These are phyloP conservation scores for Sula dactylatra DNA, from an alignment of 2,113 vertebrate species.

Conservation along the genomic window DNA sequence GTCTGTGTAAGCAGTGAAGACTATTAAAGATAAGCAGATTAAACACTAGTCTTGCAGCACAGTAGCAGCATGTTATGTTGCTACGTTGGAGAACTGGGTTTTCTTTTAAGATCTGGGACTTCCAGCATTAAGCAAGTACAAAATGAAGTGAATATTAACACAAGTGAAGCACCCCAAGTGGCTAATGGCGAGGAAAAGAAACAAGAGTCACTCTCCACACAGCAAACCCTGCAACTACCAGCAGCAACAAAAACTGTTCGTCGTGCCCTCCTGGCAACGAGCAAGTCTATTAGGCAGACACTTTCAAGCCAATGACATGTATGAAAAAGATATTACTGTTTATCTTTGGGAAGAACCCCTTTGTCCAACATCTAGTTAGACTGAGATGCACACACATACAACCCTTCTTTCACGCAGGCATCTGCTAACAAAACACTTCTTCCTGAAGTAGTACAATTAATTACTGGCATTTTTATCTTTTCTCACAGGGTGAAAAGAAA, in stretches of 20 bases:
- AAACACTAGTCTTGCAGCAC: slow-evolving; percentile 41
- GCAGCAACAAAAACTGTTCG: not conserved
- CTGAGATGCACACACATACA: not conserved
- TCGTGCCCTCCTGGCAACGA: not conserved
- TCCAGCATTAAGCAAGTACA: not conserved
- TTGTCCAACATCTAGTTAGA: not conserved
- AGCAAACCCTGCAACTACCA: not conserved
- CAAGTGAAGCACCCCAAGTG: not conserved
- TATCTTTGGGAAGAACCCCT: not conserved
- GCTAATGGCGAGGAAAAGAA: not conserved
- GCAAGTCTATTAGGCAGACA: not conserved
- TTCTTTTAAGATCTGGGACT: not conserved
- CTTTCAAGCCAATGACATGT: not conserved
- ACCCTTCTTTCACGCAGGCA: not conserved
- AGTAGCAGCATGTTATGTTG: not conserved
- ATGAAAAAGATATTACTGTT: not conserved
- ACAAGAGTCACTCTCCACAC: not conserved
- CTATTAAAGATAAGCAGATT: slow-evolving; percentile 61
- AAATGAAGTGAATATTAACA: not conserved
- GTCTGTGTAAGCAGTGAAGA: slow-evolving; percentile 46
- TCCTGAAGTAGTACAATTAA: not conserved
- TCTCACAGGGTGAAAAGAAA: slow-evolving; percentile 5
- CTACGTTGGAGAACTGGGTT: slow-evolving; percentile 23
- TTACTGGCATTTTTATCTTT: not conserved
- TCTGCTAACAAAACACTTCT: not conserved